Base-by-base conservation (phyloP, 1,140 invertebrate species). In the Hypothenemus hampei region DNA sequence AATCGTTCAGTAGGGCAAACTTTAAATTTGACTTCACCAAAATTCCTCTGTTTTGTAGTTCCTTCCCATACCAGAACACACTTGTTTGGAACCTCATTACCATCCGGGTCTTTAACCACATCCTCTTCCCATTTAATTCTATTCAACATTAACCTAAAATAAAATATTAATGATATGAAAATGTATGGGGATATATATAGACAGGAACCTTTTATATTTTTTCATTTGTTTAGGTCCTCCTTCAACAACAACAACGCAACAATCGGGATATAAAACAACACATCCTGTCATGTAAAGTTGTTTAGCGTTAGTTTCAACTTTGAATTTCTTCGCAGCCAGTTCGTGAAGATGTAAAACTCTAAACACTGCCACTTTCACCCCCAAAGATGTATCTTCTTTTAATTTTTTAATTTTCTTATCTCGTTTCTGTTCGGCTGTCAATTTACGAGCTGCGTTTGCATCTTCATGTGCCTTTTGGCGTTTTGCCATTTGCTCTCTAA, bases 41-140 rank as follows among this genome's bases (percentile, higher is more conserved):
- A 99, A 61, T 86, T 82, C 3, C 96, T 77, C 19, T 86, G 82
- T 64, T 93, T 92, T 3, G 83, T 83, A 16, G 85, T 85, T 1
- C 97, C 97, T 77, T 96, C 89, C 91, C 93, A 96, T 1, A 97
- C 91, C 1, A 97, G 75, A 13, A 83, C 77, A 71, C 93, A 97
- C 57, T 85, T 83, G 70, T 97, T 97, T 6, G 86, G 80, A 4
- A 86, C 83, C 52, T 91, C 85, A 37, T 81, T 82, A 2, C 87
- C 87, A 41, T 91, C 88, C 16, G 81, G 80, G 62, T 87, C 83
- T 69, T 90, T 91, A 0, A 89, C 82, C 19, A 78, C 74, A 65
- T 98, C 94, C 69, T 98, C 95, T 40, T 88, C 85, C 97, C 97
- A 99, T 69, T 98, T 98, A 8, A 99, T 96, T 43, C 97, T 80